phyloP scores from a whole-genome alignment of 2,113 vertebrate species.

The Pelusios castaneus region DNA sequence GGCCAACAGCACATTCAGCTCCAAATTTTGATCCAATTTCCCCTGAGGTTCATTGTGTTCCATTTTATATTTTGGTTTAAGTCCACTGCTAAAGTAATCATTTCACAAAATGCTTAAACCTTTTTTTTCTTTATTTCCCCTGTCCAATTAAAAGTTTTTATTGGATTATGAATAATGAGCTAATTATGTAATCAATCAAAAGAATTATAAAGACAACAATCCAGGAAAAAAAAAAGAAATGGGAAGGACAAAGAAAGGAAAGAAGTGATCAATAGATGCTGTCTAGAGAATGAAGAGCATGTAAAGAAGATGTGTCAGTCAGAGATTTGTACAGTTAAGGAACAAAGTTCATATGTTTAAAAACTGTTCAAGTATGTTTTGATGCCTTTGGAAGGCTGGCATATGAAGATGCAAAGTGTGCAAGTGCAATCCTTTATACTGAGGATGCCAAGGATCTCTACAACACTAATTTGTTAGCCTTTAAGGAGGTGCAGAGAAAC shows the following conservation, averaged over 20 bases:
- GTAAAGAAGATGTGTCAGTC: neutral
- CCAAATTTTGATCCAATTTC: neutral
- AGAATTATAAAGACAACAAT: neutral
- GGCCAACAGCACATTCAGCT: neutral
- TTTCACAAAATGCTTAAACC: neutral
- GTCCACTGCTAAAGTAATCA: neutral
- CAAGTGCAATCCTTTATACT: neutral
- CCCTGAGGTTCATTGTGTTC: neutral
- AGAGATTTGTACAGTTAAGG: too few relatives aligned
- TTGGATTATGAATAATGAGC: neutral
- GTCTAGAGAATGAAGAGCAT: neutral
- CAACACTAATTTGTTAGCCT: neutral
- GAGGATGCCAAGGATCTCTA: neutral
- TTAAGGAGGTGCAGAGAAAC: neutral
- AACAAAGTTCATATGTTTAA: too few relatives aligned
- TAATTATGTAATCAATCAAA: neutral
- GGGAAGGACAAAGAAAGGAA: neutral
- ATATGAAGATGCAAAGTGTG: neutral
- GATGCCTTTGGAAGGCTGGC: neutral
- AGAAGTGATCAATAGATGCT: fast-evolving
- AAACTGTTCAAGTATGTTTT: neutral
- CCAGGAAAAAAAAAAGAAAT: neutral
- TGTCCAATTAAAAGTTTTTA: neutral
- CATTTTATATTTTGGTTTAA: neutral
- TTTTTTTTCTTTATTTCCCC: neutral